Base-by-base conservation (phyloP, 2,888 invertebrate species). In the Baccha elongata region DNA sequence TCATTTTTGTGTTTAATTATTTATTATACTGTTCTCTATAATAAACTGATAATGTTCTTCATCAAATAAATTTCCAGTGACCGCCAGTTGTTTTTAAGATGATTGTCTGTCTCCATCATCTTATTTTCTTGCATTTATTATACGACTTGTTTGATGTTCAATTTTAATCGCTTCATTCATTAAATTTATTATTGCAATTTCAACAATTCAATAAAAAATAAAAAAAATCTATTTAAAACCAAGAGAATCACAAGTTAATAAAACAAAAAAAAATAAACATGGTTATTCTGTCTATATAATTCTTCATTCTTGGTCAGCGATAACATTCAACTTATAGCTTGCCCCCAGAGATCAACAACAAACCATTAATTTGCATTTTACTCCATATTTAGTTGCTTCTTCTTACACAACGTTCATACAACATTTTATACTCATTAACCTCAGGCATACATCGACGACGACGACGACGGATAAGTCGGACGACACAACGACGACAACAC, bases 351-450 rank as follows among this genome's bases (percentile, higher is more conserved):
- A 81, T 81, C 76, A 65, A 81, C 75, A 76, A 55, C 81, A 81
- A 76, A 72, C 81, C 52, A 76, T 67, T 62, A 81, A 81, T 81
- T 81, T 76, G 71, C 81, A 81, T 76, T 81, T 67, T 75, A 76
- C 71, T 76, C 81, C 81, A 76, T 81, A 81, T 81, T 81, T 72
- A 81, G 81, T 60, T 60, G 17, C 65, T 29, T 35, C 73, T 79
- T 73, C 73, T 79, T 79, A 67, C 44, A 79, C 67, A 72, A 68
- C 15, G 52, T 11, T 23, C 65, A 72, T 13, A 62, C 73, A 68
- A 62, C 53, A 73, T 67, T 76, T 68, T 65, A 71, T 75, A 65
- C 53, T 50, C 55, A 69, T 69, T 65, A 67, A 62, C 65, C 65
- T 40, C 50, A 71, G 19, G 8, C 4, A 32, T 67, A 17, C 42